phyloP scores from a whole-genome alignment of 2,797 vertebrate genomes.

The Poeciliopsis infans region DNA sequence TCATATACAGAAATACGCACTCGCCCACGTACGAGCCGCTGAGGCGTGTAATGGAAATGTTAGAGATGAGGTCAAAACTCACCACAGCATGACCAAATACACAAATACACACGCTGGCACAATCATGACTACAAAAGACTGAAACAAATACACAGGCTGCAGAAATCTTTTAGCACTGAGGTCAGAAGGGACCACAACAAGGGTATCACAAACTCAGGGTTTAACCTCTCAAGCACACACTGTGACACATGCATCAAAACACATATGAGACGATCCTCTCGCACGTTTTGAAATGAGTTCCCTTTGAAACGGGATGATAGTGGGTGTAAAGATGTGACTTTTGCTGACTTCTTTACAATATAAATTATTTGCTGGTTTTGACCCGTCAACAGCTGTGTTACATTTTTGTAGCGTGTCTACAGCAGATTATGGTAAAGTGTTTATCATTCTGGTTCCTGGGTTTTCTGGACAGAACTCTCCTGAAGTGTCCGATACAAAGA shows the following conservation, averaged over 20 bases:
- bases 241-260: conserved; percentile 14
- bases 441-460: background rate
- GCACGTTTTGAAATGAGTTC: conserved; percentile 55
- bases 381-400: conserved; percentile 26
- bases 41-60: conserved; percentile 51
- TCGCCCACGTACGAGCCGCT: conserved; percentile 48
- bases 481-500: background rate
- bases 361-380: conserved; percentile 43
- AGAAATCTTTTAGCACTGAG: conserved; percentile 42
- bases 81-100: conserved; percentile 57
- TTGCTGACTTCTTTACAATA: conserved; percentile 20
- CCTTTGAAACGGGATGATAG: conserved; percentile 43
- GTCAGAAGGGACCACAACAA: conserved; percentile 60
- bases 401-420: conserved; percentile 11
- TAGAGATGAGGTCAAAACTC: conserved; percentile 59
- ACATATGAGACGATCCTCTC: conserved; percentile 13
- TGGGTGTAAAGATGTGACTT: conserved; percentile 67
- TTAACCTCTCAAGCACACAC: conserved; percentile 29
- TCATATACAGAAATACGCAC: conserved; percentile 52
- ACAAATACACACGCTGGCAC: conserved; percentile 31
- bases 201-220: conserved; percentile 29
- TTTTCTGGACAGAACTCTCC: background rate
- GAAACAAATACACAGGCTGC: conserved; percentile 29
- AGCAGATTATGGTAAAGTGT: conserved; percentile 1
- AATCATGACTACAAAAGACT: conserved; percentile 31